Evolutionary conservation across 2,888 invertebrate species (phyloP), one percentile per base, ranked within the genome.

Genomic region (Melolontha melolontha): DNA sequence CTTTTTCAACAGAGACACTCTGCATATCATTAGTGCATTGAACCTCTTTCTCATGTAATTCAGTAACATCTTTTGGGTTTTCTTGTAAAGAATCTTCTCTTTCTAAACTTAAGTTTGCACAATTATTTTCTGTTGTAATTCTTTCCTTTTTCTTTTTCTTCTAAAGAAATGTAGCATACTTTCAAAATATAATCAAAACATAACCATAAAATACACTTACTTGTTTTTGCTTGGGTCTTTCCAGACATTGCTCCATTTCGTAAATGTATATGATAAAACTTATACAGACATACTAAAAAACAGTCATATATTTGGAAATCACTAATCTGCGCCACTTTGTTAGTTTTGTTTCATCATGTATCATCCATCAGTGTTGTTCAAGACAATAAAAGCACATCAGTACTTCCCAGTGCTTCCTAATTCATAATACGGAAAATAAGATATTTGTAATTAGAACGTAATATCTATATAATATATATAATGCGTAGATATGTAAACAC

Each of bases 171-270:
- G 29, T 40, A 16, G 29, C 22, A 16, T 12, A 16, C 22, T 27
- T 40, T 8, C 2, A 8, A 34, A 6, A 34, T 10, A 50, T 11
- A 64, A 49, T 40, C 14, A 64, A 39, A 55, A 64, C 41, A 64
- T 68, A 68, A 68, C 68, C 68, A 55, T 22, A 27, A 22, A 64
- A 14, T 14, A 42, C 5, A 52, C 29, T 29, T 68, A 57, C 64
- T 47, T 68, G 68, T 64, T 64, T 68, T n/a, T 52, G 41, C 50
- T 57, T 68, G 7, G 64, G 68, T 22, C 57, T 44, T 57, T 68
- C 68, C 27, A 68, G 29, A 29, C 50, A 54, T 50, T 59, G 51
- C 16, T 67, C 66, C 66, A 67, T 67, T 67, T 65, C 41, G 34
- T 11, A 7, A 42, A 14, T 64, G 44, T 34, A n/a, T 47, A 34